Evolutionary conservation across 2,888 invertebrate genomes (phyloP).

Genomic region (Nyleta sp.): DNA sequence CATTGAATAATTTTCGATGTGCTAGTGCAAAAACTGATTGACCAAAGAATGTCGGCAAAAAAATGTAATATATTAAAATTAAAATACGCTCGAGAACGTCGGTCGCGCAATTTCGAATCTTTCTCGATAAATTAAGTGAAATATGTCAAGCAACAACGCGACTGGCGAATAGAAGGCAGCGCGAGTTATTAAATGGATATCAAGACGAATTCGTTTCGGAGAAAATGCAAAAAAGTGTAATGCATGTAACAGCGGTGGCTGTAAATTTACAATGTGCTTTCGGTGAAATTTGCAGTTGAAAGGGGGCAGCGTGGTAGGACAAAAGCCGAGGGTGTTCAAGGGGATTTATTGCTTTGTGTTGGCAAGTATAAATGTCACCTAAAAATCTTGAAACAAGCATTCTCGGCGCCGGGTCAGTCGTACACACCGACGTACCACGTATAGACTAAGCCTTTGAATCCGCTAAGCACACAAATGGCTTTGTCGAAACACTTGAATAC

Average conservation of each 20-base stretch:
- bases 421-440: constrained; percentile 16
- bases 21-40: too few relatives aligned
- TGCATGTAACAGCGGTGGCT: neutral
- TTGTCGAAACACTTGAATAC: constrained; percentile 55
- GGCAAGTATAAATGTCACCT: constrained; percentile 43
- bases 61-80: too few relatives aligned
- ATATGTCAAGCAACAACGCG: constrained; percentile 28
- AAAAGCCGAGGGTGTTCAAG: constrained; percentile 42
- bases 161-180: neutral
- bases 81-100: too few relatives aligned
- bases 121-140: constrained; percentile 16
- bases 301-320: constrained; percentile 20
- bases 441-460: constrained; percentile 67
- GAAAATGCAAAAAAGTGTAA: constrained; percentile 16
- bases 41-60: too few relatives aligned
- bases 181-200: neutral
- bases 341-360: constrained; percentile 28
- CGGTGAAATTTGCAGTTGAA: constrained; percentile 36
- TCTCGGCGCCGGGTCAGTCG: constrained; percentile 42
- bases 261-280: constrained; percentile 20
- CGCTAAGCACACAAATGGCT: constrained; percentile 70
- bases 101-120: neutral
- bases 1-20: too few relatives aligned
- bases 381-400: constrained; percentile 49
- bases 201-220: neutral